Evolutionary conservation across 2,888 invertebrate genomes (phyloP).

Genomic region (Germaria angustata): DNA sequence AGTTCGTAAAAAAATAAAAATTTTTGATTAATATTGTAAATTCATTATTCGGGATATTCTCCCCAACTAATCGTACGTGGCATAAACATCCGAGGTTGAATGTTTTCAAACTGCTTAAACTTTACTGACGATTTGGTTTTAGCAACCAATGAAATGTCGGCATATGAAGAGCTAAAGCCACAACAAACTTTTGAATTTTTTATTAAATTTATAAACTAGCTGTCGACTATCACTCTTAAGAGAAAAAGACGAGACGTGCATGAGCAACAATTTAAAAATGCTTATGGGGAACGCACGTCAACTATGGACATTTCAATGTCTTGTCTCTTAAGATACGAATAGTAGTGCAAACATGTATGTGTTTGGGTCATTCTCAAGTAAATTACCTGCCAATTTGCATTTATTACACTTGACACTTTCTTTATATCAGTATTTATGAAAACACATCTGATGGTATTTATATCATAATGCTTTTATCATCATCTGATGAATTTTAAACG

Average conservation of each 20-base stretch:
- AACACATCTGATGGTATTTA: background rate
- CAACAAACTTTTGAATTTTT: no score
- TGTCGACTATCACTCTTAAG: background rate
- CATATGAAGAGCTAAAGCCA: no score
- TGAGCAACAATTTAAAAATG: background rate
- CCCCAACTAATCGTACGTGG: no score
- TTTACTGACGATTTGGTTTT: no score
- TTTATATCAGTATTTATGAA: constrained; percentile 50
- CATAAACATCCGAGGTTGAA: no score
- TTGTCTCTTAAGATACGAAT: constrained; percentile 44
- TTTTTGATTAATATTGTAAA: no score
- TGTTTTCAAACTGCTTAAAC: no score
- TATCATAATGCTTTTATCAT: constrained; percentile 18
- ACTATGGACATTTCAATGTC: background rate
- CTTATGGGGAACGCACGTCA: background rate
- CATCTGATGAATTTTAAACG: no score
- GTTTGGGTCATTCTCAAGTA: constrained; percentile 57
- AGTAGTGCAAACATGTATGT: background rate
- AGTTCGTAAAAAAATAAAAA: no score
- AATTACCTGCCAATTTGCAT: constrained; percentile 67
- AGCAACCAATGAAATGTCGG: no score
- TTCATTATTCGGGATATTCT: no score
- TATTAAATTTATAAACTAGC: background rate
- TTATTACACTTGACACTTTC: constrained; percentile 63
- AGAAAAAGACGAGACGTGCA: background rate